Evolutionary conservation across 2,888 invertebrate genomes (phyloP).

Genomic region (Paralinhomoeus sp.): DNA sequence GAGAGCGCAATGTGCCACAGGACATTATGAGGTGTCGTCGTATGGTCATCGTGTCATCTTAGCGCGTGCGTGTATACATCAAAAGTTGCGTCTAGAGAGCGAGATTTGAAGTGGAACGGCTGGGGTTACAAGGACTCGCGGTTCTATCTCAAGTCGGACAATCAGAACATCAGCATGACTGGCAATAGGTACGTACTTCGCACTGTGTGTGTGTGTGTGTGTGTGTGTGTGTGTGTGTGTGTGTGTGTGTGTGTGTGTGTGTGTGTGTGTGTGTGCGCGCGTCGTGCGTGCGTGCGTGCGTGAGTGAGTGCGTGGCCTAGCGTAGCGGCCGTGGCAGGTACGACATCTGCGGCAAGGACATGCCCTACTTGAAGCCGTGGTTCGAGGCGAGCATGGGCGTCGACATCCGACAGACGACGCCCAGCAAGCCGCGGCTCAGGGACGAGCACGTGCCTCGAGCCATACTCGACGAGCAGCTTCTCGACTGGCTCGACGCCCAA

Average conservation of each 20-base stretch:
- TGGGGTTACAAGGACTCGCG: constrained; percentile 97
- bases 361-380: constrained; percentile 62
- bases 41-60: too few relatives aligned
- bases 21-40: too few relatives aligned
- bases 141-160: constrained; percentile 41
- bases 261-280: too few relatives aligned
- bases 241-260: too few relatives aligned
- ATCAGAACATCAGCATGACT: constrained; percentile 50
- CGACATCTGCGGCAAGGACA: constrained; percentile 29
- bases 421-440: constrained; percentile 3
- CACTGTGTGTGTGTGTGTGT: too few relatives aligned
- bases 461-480: constrained; percentile 62
- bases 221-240: too few relatives aligned
- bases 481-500: constrained; percentile 62
- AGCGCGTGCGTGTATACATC: too few relatives aligned
- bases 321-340: constrained; percentile 20
- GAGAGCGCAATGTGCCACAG: too few relatives aligned
- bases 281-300: too few relatives aligned
- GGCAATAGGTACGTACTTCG: constrained; percentile 54
- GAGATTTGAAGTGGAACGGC: constrained; percentile 93
- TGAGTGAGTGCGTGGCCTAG: too few relatives aligned
- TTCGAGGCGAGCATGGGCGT: constrained; percentile 48
- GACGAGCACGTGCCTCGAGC: constrained; percentile 45
- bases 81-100: too few relatives aligned
- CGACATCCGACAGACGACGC: constrained; percentile 18